Evolutionary conservation across 2,888 invertebrate species (phyloP), one percentile per base, ranked within the genome.

Genomic region (Calameuta filiformis): DNA sequence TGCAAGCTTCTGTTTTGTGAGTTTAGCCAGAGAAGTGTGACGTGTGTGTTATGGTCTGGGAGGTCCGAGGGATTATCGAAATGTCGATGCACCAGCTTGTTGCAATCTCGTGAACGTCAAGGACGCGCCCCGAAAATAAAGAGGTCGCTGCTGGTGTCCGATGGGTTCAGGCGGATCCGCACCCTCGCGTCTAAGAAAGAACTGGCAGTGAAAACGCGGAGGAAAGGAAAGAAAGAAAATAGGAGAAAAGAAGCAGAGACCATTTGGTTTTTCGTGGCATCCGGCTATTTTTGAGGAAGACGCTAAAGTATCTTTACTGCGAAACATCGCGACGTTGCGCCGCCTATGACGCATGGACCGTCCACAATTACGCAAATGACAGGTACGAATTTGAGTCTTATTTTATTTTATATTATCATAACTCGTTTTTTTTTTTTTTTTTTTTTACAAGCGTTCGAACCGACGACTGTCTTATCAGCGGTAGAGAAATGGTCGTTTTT

Each of bases 221-320:
- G 23, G 35, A 35, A 23, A 73, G 23, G 37, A 68, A 71, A 35
- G 73, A 69, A 71, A 30, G 75, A 69, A 40, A 35, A 76, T 31
- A 76, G 68, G 74, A 71, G n/a, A 73, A 75, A 56, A 9, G 56
- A 56, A 56, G 23, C 9, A 23, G 56, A 23, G 56, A 56, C 56
- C 56, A 9, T 56, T 56, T 15, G 9, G 56, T 6, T 56, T 56
- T 56, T 56, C 56, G 56, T 56, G 23, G 56, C 56, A 23, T 56
- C 23, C 56, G 23, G 75, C 77, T 79, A 79, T 79, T 79, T 79
- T 79, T 79, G 79, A 77, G 77, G 69, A 73, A 56, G 75, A 23
- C 56, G 56, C 2, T 34, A 68, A 79, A 77, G 75, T 79, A 79
- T 79, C 77, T 79, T 68, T 68, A 75, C 74, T 74, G 68, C 30